phyloP scores from a whole-genome alignment of 2,113 vertebrate genomes.

The Callipepla squamata region DNA sequence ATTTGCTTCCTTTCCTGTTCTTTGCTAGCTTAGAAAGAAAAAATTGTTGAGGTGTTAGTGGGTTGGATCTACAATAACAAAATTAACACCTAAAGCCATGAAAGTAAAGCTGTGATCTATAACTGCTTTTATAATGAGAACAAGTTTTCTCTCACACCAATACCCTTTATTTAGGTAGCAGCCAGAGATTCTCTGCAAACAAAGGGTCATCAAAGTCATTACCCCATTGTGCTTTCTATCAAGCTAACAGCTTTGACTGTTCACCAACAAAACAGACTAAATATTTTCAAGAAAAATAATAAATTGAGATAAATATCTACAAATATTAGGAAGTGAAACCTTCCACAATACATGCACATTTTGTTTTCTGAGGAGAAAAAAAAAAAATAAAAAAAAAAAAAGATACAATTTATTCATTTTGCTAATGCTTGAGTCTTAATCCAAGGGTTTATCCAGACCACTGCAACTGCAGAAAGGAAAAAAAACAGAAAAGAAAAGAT shows the following conservation, averaged over 20 bases:
- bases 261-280: background rate
- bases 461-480: background rate
- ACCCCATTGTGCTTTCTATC: background rate
- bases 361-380: background rate
- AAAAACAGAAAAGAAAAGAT: rapidly evolving
- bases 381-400: background rate
- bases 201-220: background rate
- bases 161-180: background rate
- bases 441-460: background rate
- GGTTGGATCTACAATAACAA: background rate
- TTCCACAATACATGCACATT: rapidly evolving
- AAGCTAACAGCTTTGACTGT: background rate
- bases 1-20: background rate
- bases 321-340: background rate
- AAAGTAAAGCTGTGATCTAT: background rate
- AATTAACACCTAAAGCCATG: background rate
- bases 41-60: background rate
- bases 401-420: background rate
- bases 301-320: background rate
- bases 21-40: background rate
- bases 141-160: background rate
- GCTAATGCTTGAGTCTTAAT: background rate
- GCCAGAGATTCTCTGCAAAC: background rate
- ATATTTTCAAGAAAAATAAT: background rate
- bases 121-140: background rate